Evolutionary conservation across 2,797 vertebrate species (phyloP).

Genomic region (Sardinella longiceps): DNA sequence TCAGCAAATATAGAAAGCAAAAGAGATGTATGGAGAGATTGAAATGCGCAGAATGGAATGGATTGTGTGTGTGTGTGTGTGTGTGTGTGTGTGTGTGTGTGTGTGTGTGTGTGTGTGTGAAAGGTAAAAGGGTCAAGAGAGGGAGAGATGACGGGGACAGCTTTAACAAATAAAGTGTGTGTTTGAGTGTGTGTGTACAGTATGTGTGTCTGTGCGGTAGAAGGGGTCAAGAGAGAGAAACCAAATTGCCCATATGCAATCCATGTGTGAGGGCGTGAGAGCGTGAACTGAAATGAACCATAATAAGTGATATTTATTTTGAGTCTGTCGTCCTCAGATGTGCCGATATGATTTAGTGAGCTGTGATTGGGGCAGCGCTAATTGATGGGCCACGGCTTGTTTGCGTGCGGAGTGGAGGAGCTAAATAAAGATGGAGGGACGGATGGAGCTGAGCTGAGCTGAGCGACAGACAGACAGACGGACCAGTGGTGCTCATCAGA

Average conservation of each 20-base stretch:
- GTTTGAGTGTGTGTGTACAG: neutral
- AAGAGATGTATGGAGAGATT: no score
- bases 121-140: neutral
- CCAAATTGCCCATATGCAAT: no score
- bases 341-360: neutral
- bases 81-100: no score
- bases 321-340: neutral
- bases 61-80: no score
- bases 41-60: no score
- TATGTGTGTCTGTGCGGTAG: no score
- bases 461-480: neutral
- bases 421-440: conserved; percentile 41
- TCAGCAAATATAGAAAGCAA: no score
- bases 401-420: conserved; percentile 18
- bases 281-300: neutral
- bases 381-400: conserved; percentile 38
- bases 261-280: neutral
- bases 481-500: conserved; percentile 4
- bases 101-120: neutral
- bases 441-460: no score
- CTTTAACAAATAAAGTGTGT: no score
- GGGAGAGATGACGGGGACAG: neutral
- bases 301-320: neutral
- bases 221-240: no score
- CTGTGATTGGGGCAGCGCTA: neutral